These are phyloP conservation scores for Coregonus ussuriensis DNA, from an alignment of 2,797 vertebrate genomes.

Conservation along the genomic window DNA sequence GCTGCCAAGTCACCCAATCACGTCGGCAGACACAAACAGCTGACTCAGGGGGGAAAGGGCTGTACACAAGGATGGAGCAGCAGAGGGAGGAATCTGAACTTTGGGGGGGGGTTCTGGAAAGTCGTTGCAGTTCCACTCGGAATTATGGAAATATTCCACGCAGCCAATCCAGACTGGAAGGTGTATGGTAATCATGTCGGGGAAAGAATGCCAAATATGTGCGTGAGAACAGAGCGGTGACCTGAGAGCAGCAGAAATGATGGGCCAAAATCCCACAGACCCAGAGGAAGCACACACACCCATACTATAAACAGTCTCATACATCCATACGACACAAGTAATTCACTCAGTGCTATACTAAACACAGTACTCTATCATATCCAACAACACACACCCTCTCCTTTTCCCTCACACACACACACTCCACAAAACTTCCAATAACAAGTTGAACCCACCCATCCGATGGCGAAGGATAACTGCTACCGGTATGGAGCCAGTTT, in stretches of 20 bases:
- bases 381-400: background rate
- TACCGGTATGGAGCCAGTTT: background rate
- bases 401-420: background rate
- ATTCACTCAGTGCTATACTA: conserved; percentile 19
- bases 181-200: conserved; percentile 81
- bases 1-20: conserved; percentile 77
- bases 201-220: conserved; percentile 84
- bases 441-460: background rate
- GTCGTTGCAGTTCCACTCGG: conserved; percentile 69
- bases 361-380: conserved; percentile 23
- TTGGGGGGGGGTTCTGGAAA: conserved; percentile 67
- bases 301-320: conserved; percentile 67
- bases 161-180: conserved; percentile 82
- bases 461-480: background rate
- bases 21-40: conserved; percentile 74
- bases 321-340: conserved; percentile 48
- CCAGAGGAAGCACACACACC: conserved; percentile 82
- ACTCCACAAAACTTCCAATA: background rate
- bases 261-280: conserved; percentile 83
- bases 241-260: conserved; percentile 83
- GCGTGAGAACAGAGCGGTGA: conserved; percentile 82
- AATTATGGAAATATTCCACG: conserved; percentile 80
- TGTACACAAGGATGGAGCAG: conserved; percentile 64
- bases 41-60: conserved; percentile 74
- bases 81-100: conserved; percentile 55